Evolutionary conservation across 2,888 invertebrate genomes (phyloP).

Genomic region (Dryococelus australis): DNA sequence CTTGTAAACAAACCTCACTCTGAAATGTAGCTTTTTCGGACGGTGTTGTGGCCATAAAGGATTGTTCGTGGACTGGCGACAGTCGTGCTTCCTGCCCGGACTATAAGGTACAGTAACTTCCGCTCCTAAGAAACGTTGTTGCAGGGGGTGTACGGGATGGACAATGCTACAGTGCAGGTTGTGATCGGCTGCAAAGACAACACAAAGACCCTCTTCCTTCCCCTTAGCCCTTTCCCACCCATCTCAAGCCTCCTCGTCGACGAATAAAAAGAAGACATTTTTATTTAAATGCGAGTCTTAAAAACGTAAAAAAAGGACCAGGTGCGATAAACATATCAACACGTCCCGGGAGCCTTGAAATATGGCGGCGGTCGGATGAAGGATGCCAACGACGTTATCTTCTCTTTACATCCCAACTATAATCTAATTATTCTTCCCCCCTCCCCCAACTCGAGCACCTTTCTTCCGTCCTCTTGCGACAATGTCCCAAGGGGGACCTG

Average conservation of each 20-base stretch:
- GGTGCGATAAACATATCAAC: constrained; percentile 30
- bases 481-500: neutral
- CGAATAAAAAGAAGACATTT: neutral
- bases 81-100: neutral
- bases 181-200: constrained; percentile 19
- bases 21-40: too few species aligned
- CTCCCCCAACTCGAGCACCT: neutral
- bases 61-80: neutral
- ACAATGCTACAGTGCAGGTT: neutral
- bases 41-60: too few species aligned
- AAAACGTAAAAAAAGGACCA: constrained; percentile 20
- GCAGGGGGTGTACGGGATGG: neutral
- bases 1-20: too few species aligned
- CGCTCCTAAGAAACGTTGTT: neutral
- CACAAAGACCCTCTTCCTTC: neutral
- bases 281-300: constrained; percentile 27
- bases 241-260: neutral
- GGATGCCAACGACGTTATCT: constrained; percentile 18
- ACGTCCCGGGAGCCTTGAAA: constrained; percentile 24
- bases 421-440: constrained; percentile 24
- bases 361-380: constrained; percentile 1
- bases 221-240: neutral
- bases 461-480: neutral
- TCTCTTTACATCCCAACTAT: neutral
- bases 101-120: neutral